Evolutionary conservation across 2,888 invertebrate genomes (phyloP).

Genomic region (Seira musarum): DNA sequence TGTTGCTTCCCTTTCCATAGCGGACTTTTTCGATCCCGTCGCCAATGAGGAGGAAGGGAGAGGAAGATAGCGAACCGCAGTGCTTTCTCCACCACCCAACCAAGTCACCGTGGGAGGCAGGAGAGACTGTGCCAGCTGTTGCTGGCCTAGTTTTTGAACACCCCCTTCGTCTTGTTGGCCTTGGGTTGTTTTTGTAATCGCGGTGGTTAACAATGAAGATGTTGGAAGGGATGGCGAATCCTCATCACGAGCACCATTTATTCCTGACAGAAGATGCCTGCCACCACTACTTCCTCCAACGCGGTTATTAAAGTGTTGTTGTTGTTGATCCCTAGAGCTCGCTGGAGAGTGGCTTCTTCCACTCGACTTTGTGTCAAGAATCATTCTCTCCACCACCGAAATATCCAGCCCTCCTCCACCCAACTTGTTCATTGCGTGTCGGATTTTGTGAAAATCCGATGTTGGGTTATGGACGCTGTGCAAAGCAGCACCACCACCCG

Average conservation of each 20-base stretch:
- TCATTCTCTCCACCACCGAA: constrained; percentile 64
- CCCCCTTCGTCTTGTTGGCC: constrained; percentile 34
- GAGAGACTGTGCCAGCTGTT: constrained; percentile 30
- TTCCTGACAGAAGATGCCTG: not conserved
- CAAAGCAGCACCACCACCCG: not conserved
- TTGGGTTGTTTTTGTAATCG: constrained; percentile 44
- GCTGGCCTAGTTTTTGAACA: constrained; percentile 28
- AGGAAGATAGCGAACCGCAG: constrained; percentile 14
- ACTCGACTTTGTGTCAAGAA: constrained; percentile 60
- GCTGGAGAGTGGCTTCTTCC: not conserved
- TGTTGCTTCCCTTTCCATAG: no score
- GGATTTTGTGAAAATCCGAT: constrained; percentile 63
- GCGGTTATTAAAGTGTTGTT: not conserved
- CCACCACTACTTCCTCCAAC: not conserved
- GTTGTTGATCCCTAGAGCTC: constrained; percentile 5
- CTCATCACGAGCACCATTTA: not conserved
- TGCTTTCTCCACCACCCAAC: constrained; percentile 20
- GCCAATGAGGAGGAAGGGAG: constrained; percentile 29
- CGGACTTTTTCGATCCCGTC: constrained; percentile 3
- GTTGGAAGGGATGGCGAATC: not conserved
- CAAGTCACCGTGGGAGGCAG: constrained; percentile 47
- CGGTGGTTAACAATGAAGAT: constrained; percentile 26
- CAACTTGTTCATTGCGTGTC: constrained; percentile 67
- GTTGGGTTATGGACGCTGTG: constrained; percentile 18
- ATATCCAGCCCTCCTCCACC: constrained; percentile 64